phyloP scores from a whole-genome alignment of 2,888 invertebrate species.

The Eupithecia vulgata region DNA sequence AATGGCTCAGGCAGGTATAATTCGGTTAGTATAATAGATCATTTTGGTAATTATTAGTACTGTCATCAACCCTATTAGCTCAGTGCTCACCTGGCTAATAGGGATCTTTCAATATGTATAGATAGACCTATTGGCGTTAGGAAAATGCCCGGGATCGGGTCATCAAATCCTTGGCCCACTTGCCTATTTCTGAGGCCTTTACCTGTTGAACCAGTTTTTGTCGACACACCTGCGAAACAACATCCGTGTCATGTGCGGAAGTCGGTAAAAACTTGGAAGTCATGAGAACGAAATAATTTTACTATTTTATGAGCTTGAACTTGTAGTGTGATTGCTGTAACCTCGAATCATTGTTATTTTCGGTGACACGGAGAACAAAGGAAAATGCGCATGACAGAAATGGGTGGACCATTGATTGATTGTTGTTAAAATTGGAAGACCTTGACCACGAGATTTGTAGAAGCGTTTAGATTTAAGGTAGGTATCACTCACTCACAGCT shows the following conservation, averaged over 20 bases:
- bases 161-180: conserved; percentile 61
- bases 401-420: not conserved
- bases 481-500: not conserved
- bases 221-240: conserved; percentile 52
- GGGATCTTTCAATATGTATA: not conserved
- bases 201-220: conserved; percentile 63
- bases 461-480: not conserved
- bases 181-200: conserved; percentile 59
- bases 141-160: conserved; percentile 34
- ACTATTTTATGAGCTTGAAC: conserved; percentile 8
- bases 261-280: conserved; percentile 25
- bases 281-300: conserved; percentile 20
- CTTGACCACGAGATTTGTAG: not conserved
- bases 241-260: conserved; percentile 46
- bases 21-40: no score
- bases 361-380: not conserved
- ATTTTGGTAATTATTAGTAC: no score
- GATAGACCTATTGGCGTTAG: conserved; percentile 36
- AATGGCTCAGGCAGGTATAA: no score
- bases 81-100: not conserved
- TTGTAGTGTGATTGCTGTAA: not conserved
- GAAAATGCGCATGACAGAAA: not conserved
- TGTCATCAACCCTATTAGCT: no score
- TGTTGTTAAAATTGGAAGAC: not conserved
- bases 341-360: conserved; percentile 1